Percentiles rank a stretch among this genome's conserved stretches.
phyloP scores from a whole-genome alignment of 2,113 vertebrate species.

The Atrichornis clamosus region DNA sequence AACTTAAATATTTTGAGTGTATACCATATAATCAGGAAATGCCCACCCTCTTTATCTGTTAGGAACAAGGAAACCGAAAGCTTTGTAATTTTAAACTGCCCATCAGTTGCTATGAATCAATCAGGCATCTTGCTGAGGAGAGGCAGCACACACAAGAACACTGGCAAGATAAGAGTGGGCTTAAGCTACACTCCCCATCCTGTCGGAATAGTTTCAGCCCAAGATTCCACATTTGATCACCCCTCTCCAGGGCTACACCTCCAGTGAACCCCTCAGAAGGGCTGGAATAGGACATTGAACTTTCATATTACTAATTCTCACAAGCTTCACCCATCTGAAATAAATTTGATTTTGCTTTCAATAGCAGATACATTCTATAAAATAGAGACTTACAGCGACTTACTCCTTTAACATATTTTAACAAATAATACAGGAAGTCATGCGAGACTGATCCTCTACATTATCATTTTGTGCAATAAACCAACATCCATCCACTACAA shows the following conservation, averaged over 20 bases:
- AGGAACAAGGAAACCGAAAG: constrained; percentile 23
- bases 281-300: not conserved
- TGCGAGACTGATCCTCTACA: not conserved
- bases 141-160: not conserved
- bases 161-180: not conserved
- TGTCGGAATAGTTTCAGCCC: not conserved
- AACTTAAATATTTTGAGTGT: constrained; percentile 32
- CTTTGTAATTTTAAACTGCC: constrained; percentile 28
- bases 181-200: not conserved
- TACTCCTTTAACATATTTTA: not conserved
- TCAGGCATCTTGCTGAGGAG: not conserved
- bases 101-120: constrained; percentile 20
- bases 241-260: not conserved
- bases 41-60: constrained; percentile 31
- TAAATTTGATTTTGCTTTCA: not conserved
- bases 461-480: not conserved
- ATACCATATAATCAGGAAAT: constrained; percentile 42
- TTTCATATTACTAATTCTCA: not conserved
- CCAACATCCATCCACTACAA: not conserved
- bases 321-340: not conserved
- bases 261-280: not conserved
- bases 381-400: not conserved
- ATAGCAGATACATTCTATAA: not conserved
- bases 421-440: not conserved
- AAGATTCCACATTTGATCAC: not conserved